These are phyloP conservation scores for Heliopora coerulea DNA, from an alignment of 92 coral and sea anemone species.

Conservation along the genomic window DNA sequence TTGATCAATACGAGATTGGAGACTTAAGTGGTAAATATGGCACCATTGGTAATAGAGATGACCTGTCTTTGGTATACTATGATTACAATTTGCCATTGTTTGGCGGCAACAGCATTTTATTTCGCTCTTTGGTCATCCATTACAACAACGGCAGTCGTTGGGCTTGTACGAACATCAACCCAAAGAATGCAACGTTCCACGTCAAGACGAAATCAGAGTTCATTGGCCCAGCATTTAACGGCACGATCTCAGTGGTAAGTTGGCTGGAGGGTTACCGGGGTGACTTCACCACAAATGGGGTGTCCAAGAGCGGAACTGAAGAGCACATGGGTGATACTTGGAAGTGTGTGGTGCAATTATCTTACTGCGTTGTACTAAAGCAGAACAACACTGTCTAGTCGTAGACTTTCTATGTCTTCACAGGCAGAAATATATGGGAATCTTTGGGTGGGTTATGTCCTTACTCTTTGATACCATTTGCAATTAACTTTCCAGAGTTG, in stretches of 20 bases:
- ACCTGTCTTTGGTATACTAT: conserved; percentile 37
- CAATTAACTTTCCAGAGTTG: too few relatives aligned
- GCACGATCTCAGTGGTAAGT: conserved; percentile 73
- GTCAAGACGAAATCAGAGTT: conserved; percentile 58
- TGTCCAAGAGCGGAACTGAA: too few relatives aligned
- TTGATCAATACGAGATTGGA: conserved; percentile 89
- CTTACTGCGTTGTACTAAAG: too few relatives aligned
- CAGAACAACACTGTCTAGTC: too few relatives aligned
- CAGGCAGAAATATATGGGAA: too few relatives aligned
- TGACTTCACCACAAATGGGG: too few relatives aligned
- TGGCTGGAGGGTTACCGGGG: too few relatives aligned
- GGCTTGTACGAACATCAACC: conserved; percentile 77
- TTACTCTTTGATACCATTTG: too few relatives aligned
- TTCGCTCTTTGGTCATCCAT: conserved; percentile 89
- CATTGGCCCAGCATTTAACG: conserved; percentile 69
- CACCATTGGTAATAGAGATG: conserved; percentile 51
- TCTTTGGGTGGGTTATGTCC: too few relatives aligned
- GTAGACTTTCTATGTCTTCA: too few relatives aligned
- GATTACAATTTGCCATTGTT: conserved; percentile 89
- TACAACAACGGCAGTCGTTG: conserved; percentile 67
- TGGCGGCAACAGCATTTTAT: conserved; percentile 80
- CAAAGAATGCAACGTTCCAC: conserved; percentile 38
- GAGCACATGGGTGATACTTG: too few relatives aligned
- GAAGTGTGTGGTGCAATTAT: too few relatives aligned
- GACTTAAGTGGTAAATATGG: conserved; percentile 92